Base-by-base conservation (phyloP, 2,113 vertebrate genomes). In the Oenanthe oenanthe region DNA sequence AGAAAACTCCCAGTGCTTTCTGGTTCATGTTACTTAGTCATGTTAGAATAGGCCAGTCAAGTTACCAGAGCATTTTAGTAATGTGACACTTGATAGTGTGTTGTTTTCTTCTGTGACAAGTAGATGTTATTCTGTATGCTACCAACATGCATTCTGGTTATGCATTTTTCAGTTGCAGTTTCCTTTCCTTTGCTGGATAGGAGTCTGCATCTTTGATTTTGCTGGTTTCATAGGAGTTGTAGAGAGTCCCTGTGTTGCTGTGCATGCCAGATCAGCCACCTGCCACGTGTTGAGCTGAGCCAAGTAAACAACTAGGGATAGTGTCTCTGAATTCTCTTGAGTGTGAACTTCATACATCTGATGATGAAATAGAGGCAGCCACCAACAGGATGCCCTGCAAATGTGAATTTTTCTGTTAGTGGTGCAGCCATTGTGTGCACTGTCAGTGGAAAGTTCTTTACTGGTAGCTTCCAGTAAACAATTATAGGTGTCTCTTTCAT, bases 11-110 rank as follows among this genome's bases (percentile, higher is more conserved):
- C 11, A 48, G 14, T 54, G 11, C 38, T 81, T 91, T 85, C 56
- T 93, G 51, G 20, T 24, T 74, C 6, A 6, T 53, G 40, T 84
- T 84, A 26, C 6, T 0, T 6, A 45, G 28, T 32, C 11, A 4
- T 56, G 85, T 71, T 83, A 53, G 50, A 57, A 53, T 9, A 68
- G 21, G 8, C 6, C 42, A n/a, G 25, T 42, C 0, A 0, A 40
- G 25, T 58, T 83, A 83, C 31, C 32, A 16, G 50, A 83, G 17
- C 12, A 8, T 88, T 91, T 89, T 38, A 60, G 38, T 67, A 50
- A 62, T 1, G 0, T 45, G 25, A 11, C 1, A 1, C 26, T 73
- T 62, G 13, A 42, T 47, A 48, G 19, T 40, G 7, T 42, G 9
- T 54, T 75, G 10, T 42, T 72, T 6, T 65, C 34, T 77, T 76